Evolutionary conservation across 2,113 vertebrate genomes (phyloP).

Genomic region (Conger conger): DNA sequence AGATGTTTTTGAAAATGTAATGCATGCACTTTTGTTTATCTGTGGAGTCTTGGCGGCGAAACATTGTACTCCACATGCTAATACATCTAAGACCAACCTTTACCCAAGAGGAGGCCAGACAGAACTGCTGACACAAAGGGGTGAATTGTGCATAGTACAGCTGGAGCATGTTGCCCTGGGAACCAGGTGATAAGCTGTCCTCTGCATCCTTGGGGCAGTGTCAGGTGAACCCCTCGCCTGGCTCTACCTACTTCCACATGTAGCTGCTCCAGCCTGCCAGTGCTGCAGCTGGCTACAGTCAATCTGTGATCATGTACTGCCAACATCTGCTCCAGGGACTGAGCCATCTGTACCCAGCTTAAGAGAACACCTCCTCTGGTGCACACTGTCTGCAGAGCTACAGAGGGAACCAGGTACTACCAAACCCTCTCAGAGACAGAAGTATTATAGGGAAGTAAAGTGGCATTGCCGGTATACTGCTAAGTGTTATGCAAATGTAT

Average conservation of each 20-base stretch:
- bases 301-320: constrained; percentile 60
- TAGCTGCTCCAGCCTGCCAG: constrained; percentile 30
- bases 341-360: constrained; percentile 63
- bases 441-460: too few species aligned
- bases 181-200: constrained; percentile 52
- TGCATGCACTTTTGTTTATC: neutral
- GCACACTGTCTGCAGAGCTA: constrained; percentile 60
- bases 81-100: neutral
- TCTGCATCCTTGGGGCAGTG: constrained; percentile 31
- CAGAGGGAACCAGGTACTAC: constrained; percentile 33
- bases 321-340: constrained; percentile 73
- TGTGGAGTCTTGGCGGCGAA: constrained; percentile 31
- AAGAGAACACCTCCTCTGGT: constrained; percentile 50
- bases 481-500: too few species aligned
- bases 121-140: constrained; percentile 34
- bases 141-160: constrained; percentile 39
- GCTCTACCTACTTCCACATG: constrained; percentile 44
- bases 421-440: constrained; percentile 22
- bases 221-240: constrained; percentile 55
- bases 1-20: neutral
- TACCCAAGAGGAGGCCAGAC: constrained; percentile 35
- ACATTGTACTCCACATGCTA: constrained; percentile 30
- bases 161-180: constrained; percentile 33
- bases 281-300: constrained; percentile 58
- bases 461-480: too few species aligned